A percentile compares a stretch with the other conserved stretches of the same genome.
These are phyloP conservation scores for Zele albiditarsus DNA, from an alignment of 2,888 invertebrate genomes.

Conservation along the genomic window DNA sequence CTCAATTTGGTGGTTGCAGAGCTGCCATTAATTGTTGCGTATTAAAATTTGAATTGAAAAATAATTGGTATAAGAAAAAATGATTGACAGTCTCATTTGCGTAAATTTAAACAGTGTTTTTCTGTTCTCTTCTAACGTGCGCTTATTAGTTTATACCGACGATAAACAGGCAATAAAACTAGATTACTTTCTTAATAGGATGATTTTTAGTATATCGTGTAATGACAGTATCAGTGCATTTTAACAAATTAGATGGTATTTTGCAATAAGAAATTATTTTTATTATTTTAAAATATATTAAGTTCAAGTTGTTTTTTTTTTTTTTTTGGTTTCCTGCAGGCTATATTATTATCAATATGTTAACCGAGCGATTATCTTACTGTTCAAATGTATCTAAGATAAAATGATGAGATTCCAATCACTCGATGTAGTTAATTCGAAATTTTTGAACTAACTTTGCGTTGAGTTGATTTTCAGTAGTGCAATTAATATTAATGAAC, in stretches of 20 bases:
- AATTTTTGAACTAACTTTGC: neutral
- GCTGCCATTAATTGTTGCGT: neutral
- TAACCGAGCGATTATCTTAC: neutral
- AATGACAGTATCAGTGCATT: neutral
- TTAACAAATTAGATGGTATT: neutral
- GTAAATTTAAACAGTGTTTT: neutral
- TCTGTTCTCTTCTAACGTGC: neutral
- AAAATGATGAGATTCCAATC: neutral
- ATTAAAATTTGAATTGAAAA: neutral
- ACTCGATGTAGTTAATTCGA: neutral
- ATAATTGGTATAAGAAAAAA: neutral
- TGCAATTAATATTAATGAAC: neutral
- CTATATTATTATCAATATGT: neutral
- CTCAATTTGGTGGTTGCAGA: too few species aligned
- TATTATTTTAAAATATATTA: neutral
- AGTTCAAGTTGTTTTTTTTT: neutral
- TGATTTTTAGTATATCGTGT: neutral
- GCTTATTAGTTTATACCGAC: slow-evolving; percentile 6
- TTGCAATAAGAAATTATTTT: neutral
- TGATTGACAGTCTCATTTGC: neutral
- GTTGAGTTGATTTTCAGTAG: neutral
- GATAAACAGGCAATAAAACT: neutral
- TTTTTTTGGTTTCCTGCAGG: neutral
- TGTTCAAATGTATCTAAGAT: neutral
- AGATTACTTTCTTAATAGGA: neutral